A percentile compares a stretch with the other conserved stretches of the same genome.
phyloP scores from a whole-genome alignment of 2,113 vertebrate species.

The Maccullochella peelii region DNA sequence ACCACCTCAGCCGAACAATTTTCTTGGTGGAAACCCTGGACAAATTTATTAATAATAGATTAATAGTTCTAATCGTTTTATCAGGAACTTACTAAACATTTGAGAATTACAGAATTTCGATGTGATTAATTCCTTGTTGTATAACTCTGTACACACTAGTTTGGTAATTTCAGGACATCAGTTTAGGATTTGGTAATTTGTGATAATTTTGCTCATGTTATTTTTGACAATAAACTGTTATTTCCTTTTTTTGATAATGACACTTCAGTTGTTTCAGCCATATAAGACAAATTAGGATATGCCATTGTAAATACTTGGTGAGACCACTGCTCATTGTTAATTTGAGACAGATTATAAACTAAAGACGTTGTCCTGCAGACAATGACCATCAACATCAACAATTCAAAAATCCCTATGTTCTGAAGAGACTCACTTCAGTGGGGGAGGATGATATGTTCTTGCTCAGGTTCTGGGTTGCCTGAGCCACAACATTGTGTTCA shows the following conservation, averaged over 20 bases:
- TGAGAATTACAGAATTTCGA: neutral
- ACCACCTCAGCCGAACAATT: neutral
- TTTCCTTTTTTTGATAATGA: too few species aligned
- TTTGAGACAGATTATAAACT: neutral
- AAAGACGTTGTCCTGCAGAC: neutral
- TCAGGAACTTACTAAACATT: too few species aligned
- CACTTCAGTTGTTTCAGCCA: neutral
- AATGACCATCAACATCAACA: neutral
- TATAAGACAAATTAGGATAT: neutral
- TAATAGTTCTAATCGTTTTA: too few species aligned
- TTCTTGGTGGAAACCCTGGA: too few species aligned
- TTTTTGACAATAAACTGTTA: neutral
- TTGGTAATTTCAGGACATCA: neutral
- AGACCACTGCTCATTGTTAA: neutral
- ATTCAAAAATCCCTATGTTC: neutral
- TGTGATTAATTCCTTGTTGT: neutral
- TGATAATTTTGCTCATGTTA: neutral
- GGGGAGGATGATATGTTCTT: slow-evolving; percentile 48
- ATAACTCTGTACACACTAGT: neutral
- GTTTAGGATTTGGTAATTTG: neutral
- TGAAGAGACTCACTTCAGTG: slow-evolving; percentile 52
- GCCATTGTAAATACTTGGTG: too few species aligned
- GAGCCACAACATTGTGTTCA: slow-evolving; percentile 61
- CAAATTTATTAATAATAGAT: too few species aligned
- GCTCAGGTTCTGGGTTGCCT: slow-evolving; percentile 68